These are phyloP conservation scores for Hydropotes inermis DNA, from an alignment of 2,113 vertebrate genomes.

Conservation along the genomic window DNA sequence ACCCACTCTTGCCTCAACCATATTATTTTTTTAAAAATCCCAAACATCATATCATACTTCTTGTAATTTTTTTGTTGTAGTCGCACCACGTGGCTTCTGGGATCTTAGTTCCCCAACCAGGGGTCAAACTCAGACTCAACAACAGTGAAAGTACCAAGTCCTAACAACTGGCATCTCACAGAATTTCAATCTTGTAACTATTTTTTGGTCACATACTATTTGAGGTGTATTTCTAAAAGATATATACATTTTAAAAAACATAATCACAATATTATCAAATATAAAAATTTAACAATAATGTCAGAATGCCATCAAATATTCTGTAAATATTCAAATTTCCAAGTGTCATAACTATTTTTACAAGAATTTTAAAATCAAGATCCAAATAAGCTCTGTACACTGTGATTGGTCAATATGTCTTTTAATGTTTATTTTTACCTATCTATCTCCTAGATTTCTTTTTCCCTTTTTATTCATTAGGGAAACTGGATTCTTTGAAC, in stretches of 20 bases:
- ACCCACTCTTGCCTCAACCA: neutral
- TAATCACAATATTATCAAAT: neutral
- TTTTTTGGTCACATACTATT: neutral
- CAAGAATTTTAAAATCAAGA: neutral
- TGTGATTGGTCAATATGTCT: neutral
- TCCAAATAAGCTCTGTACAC: neutral
- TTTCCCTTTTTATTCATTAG: neutral
- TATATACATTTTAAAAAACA: neutral
- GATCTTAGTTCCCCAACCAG: neutral
- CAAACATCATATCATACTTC: neutral
- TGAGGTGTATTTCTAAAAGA: neutral
- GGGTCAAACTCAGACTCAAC: neutral
- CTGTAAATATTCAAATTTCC: conserved; percentile 1
- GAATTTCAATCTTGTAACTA: neutral
- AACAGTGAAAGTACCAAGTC: neutral
- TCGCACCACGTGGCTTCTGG: neutral
- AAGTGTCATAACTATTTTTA: neutral
- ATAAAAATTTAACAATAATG: neutral
- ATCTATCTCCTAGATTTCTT: neutral
- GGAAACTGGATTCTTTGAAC: neutral
- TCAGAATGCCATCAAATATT: neutral
- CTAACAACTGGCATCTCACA: neutral
- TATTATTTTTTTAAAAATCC: conserved; percentile 8
- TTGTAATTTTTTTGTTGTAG: neutral
- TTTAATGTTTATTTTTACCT: neutral